Percentiles rank a stretch among this genome's conserved stretches.
Evolutionary conservation across 2,797 vertebrate genomes (phyloP).

Genomic region (Chrosomus eos): DNA sequence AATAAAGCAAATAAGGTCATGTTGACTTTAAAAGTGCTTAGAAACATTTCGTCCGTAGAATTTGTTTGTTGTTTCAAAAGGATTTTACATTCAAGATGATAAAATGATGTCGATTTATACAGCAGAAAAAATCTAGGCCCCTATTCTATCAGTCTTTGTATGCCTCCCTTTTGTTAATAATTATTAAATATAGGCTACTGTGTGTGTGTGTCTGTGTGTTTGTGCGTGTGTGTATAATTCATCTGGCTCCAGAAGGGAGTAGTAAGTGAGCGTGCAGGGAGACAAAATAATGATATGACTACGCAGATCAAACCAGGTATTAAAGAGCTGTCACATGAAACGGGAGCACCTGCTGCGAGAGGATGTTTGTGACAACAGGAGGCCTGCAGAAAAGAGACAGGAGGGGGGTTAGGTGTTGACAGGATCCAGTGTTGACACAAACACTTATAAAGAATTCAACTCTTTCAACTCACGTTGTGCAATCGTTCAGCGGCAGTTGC

Average conservation of each 20-base stretch:
- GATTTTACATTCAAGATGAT: slow-evolving; percentile 8
- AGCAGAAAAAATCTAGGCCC: neutral
- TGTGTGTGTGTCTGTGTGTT: slow-evolving; percentile 7
- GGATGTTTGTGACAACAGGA: slow-evolving; percentile 59
- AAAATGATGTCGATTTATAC: slow-evolving; percentile 9
- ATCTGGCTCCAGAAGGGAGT: slow-evolving; percentile 52
- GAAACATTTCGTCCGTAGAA: neutral
- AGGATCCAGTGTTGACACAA: slow-evolving; percentile 55
- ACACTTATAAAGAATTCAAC: slow-evolving; percentile 47
- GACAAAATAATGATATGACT: slow-evolving; percentile 48
- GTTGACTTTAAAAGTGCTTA: slow-evolving; percentile 21
- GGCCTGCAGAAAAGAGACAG: slow-evolving; percentile 43
- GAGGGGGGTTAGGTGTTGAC: slow-evolving; percentile 27
- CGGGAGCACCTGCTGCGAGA: slow-evolving; percentile 55
- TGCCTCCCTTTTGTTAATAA: slow-evolving; percentile 20
- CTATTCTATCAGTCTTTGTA: slow-evolving; percentile 7
- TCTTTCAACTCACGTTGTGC: slow-evolving; percentile 43
- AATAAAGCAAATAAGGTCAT: slow-evolving; percentile 26
- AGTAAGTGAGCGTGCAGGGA: slow-evolving; percentile 34
- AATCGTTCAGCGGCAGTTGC: slow-evolving; percentile 23
- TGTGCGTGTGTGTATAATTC: slow-evolving; percentile 14
- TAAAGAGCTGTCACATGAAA: slow-evolving; percentile 65
- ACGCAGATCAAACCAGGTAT: slow-evolving; percentile 55
- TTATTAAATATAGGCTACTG: slow-evolving; percentile 28
- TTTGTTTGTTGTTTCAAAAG: slow-evolving; percentile 11